These are phyloP conservation scores for Xestobium rufovillosum DNA, from an alignment of 2,888 invertebrate species.

Conservation along the genomic window DNA sequence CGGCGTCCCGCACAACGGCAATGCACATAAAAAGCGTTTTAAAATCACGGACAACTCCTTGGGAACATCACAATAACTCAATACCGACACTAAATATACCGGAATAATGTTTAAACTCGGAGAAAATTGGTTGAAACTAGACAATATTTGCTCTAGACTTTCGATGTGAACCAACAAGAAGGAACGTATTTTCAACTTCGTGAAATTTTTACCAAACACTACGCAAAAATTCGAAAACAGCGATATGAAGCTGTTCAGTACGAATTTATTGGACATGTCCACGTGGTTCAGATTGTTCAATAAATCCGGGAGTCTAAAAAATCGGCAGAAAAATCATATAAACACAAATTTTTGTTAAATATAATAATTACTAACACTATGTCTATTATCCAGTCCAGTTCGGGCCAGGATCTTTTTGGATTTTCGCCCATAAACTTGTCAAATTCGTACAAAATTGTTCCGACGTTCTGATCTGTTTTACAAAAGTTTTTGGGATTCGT, in stretches of 20 bases:
- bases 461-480: slow-evolving; percentile 49
- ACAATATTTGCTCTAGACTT: slow-evolving; percentile 55
- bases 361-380: slow-evolving; percentile 49
- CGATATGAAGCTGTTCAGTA: slow-evolving; percentile 48
- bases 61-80: slow-evolving; percentile 46
- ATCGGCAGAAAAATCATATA: slow-evolving; percentile 1
- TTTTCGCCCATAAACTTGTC: slow-evolving; percentile 53
- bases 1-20: slow-evolving; percentile 48
- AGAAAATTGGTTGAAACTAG: slow-evolving; percentile 49
- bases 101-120: slow-evolving; percentile 54
- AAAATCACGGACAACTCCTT: slow-evolving; percentile 49
- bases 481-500: slow-evolving; percentile 60
- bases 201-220: slow-evolving; percentile 60
- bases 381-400: slow-evolving; percentile 60
- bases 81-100: slow-evolving; percentile 52
- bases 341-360: slow-evolving; percentile 4
- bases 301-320: slow-evolving; percentile 49
- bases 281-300: slow-evolving; percentile 50
- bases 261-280: slow-evolving; percentile 46
- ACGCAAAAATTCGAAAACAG: slow-evolving; percentile 53
- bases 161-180: slow-evolving; percentile 51
- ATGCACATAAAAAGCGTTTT: slow-evolving; percentile 49
- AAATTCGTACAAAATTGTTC: slow-evolving; percentile 53
- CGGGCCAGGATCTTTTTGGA: slow-evolving; percentile 59
- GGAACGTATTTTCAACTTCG: slow-evolving; percentile 49